phyloP scores from a whole-genome alignment of 2,888 invertebrate genomes.

The Lacanobia oleracea region DNA sequence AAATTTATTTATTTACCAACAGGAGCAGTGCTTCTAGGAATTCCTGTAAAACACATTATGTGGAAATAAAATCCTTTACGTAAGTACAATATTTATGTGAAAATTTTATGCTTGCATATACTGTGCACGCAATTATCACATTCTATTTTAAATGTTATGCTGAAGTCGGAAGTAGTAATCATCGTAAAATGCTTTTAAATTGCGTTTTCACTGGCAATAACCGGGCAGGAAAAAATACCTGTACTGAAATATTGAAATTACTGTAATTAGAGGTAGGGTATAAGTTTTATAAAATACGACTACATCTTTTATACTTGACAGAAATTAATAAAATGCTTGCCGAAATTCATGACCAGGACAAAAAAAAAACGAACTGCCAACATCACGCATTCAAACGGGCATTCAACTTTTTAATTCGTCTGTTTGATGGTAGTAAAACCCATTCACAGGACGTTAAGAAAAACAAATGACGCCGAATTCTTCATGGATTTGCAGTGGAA shows the following conservation, averaged over 20 bases:
- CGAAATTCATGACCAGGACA: not conserved
- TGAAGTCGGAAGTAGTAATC: slow-evolving; percentile 37
- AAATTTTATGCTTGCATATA: slow-evolving; percentile 14
- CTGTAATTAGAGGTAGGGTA: no score
- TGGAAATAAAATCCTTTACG: not conserved
- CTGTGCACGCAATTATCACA: slow-evolving; percentile 24
- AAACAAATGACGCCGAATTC: slow-evolving; percentile 54
- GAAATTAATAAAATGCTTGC: not conserved
- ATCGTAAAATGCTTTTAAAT: slow-evolving; percentile 40
- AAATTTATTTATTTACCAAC: not conserved
- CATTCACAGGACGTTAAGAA: slow-evolving; percentile 50
- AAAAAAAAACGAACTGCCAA: not conserved
- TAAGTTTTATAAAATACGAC: no score
- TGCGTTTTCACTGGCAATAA: slow-evolving; percentile 37
- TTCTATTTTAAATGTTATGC: slow-evolving; percentile 9
- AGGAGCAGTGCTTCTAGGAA: not conserved
- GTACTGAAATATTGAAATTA: not conserved
- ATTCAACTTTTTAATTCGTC: slow-evolving; percentile 53
- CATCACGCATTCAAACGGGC: slow-evolving; percentile 16
- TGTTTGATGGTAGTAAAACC: slow-evolving; percentile 49
- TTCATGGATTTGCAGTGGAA: slow-evolving; percentile 44
- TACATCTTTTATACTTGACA: no score
- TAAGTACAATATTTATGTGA: not conserved
- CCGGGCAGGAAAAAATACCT: not conserved
- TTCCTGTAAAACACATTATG: not conserved